Conservation (phyloP, 2,113 vertebrate genomes). For the Smithornis capensis region DNA sequence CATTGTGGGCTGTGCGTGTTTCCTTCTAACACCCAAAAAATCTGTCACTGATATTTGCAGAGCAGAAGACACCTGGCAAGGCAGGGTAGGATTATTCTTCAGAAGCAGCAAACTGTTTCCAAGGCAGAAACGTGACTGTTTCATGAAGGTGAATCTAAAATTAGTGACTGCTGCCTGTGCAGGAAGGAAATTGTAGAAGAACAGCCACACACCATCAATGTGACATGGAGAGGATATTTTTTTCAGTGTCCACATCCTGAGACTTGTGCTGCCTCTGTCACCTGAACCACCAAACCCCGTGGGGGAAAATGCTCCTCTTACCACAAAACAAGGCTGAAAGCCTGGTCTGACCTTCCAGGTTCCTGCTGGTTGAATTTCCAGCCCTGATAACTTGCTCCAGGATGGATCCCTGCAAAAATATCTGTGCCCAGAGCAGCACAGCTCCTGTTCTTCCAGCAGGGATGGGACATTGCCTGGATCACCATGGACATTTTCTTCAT, state of each 20-base stretch:
- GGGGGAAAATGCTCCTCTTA: rapidly evolving
- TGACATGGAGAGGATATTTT: constrained; percentile 18
- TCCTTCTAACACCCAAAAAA: background rate
- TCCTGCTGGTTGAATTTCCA: background rate
- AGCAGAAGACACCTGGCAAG: background rate
- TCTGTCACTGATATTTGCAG: rapidly evolving
- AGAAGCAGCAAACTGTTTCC: background rate
- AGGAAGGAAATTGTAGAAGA: constrained; percentile 72
- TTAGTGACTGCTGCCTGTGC: constrained; percentile 16
- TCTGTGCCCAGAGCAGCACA: rapidly evolving
- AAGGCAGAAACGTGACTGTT: background rate
- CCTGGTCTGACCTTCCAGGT: rapidly evolving
- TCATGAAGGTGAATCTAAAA: constrained; percentile 12
- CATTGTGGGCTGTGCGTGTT: rapidly evolving
- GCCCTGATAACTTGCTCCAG: background rate
- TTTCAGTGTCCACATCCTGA: constrained; percentile 30
- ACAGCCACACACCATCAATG: background rate
- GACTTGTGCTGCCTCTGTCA: rapidly evolving
- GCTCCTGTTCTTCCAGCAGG: background rate
- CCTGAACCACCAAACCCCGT: rapidly evolving
- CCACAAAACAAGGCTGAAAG: background rate
- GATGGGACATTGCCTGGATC: background rate
- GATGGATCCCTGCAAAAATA: rapidly evolving
- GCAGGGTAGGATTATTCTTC: background rate
- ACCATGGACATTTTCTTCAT: rapidly evolving